phyloP scores from a whole-genome alignment of 2,888 invertebrate genomes.

The Microctonus hyperodae region DNA sequence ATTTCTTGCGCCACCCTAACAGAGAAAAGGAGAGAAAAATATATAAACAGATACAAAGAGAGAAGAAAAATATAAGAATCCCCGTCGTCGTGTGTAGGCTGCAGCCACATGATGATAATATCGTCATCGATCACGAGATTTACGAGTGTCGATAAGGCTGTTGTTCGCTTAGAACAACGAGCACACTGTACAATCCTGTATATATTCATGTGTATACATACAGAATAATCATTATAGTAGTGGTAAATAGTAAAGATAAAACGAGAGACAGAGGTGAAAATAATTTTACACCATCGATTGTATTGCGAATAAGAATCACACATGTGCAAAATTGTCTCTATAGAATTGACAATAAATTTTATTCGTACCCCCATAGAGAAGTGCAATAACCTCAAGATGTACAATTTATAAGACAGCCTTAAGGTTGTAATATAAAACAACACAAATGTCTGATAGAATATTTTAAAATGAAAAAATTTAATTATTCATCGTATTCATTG shows the following conservation, averaged over 20 bases:
- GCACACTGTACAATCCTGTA: background rate
- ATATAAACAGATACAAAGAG: background rate
- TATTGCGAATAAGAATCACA: background rate
- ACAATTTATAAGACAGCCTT: background rate
- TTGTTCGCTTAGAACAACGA: constrained; percentile 17
- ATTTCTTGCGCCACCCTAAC: constrained; percentile 27
- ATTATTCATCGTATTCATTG: constrained; percentile 6
- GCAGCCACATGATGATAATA: constrained; percentile 30
- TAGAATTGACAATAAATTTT: constrained; percentile 4
- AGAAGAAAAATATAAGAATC: constrained; percentile 5
- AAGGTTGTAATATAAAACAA: background rate
- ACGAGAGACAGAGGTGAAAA: constrained; percentile 2
- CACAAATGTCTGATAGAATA: background rate
- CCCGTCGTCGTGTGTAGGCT: constrained; percentile 29
- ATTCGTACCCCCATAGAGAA: background rate
- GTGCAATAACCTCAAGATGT: background rate
- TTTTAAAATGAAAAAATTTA: background rate
- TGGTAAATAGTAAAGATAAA: constrained; percentile 15
- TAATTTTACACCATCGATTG: constrained; percentile 16
- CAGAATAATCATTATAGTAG: background rate
- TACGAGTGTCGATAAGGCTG: constrained; percentile 31
- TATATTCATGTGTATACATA: too few relatives aligned
- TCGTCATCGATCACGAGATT: constrained; percentile 31
- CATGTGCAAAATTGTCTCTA: constrained; percentile 4
- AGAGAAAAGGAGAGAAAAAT: background rate